These are phyloP conservation scores for Anableps anableps DNA, from an alignment of 2,797 vertebrate species.

Conservation along the genomic window DNA sequence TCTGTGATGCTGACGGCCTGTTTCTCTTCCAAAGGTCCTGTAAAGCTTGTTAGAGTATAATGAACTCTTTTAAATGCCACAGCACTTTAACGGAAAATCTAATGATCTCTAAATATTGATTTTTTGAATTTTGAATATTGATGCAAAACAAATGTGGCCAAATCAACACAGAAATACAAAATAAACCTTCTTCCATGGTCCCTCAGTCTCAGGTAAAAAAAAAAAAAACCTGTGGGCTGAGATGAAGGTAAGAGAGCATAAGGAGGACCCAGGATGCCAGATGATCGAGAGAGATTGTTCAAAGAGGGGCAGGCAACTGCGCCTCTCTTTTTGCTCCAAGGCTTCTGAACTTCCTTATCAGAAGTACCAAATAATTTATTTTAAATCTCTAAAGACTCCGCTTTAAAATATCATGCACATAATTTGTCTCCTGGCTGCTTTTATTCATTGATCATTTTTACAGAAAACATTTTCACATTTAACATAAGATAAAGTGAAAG, in stretches of 20 bases:
- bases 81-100: not conserved
- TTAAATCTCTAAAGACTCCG: not conserved
- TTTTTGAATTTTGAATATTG: too few relatives aligned
- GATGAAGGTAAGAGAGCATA: not conserved
- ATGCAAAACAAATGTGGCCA: not conserved
- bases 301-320: not conserved
- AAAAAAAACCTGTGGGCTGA: not conserved
- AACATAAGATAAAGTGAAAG: slow-evolving; percentile 8
- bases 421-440: not conserved
- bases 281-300: not conserved
- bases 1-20: not conserved
- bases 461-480: not conserved
- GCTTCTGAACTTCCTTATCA: not conserved
- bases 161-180: not conserved
- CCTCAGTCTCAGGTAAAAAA: too few relatives aligned
- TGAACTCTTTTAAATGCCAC: not conserved
- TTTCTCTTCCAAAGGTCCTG: not conserved
- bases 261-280: not conserved
- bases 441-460: too few relatives aligned
- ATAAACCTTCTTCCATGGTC: not conserved
- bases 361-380: not conserved
- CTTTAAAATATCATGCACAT: not conserved
- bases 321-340: not conserved
- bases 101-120: not conserved
- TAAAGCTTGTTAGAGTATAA: not conserved